A percentile compares a stretch with the other conserved stretches of the same genome.
phyloP scores from a whole-genome alignment of 2,797 vertebrate species.

The Chaetophractus vellerosus region DNA sequence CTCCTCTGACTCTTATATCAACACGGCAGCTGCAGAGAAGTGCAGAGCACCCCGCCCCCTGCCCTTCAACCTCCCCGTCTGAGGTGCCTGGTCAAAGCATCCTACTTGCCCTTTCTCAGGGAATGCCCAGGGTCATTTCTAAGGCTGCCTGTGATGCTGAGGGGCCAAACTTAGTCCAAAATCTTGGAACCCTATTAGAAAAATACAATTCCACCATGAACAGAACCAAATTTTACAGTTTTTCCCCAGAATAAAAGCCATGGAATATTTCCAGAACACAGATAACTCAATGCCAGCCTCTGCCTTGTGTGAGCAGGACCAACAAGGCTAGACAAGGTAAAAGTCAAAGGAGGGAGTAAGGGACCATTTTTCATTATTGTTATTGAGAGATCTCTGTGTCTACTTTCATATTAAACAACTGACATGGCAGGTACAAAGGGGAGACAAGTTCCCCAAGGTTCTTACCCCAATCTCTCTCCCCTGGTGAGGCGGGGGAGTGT shows the following conservation, averaged over 20 bases:
- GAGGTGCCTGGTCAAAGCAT: not conserved
- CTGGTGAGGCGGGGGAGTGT: not conserved
- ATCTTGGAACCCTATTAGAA: not conserved
- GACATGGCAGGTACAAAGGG: constrained; percentile 11
- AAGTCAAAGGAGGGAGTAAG: not conserved
- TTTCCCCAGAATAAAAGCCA: not conserved
- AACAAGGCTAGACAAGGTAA: not conserved
- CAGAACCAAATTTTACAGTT: not conserved
- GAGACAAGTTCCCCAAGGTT: constrained; percentile 6
- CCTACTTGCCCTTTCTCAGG: not conserved
- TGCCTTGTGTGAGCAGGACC: not conserved
- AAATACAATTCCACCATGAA: not conserved
- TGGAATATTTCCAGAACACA: not conserved
- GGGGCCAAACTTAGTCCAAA: not conserved
- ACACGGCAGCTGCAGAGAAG: not conserved
- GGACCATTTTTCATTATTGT: not conserved
- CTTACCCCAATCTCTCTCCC: not conserved
- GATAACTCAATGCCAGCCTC: not conserved
- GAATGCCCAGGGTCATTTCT: not conserved
- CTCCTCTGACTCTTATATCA: not conserved
- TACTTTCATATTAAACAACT: constrained; percentile 1
- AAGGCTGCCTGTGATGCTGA: not conserved
- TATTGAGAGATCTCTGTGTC: not conserved
- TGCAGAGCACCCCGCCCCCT: not conserved
- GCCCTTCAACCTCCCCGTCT: not conserved